Base-by-base conservation (phyloP, 2,113 vertebrate genomes). In the Callopanchax toddi region DNA sequence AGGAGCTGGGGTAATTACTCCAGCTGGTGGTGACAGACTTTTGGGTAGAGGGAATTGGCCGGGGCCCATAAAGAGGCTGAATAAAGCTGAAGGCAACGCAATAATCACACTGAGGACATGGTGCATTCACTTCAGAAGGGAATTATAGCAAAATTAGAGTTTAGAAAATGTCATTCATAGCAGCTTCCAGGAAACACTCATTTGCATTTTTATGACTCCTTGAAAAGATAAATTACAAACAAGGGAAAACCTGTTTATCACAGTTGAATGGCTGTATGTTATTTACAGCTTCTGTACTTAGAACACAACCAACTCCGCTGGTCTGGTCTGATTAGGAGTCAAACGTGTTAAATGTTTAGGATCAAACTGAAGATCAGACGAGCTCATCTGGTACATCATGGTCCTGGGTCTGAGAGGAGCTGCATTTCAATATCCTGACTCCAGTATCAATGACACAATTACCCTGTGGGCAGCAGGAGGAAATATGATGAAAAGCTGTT, bases 1-100 rank as follows among this genome's bases (percentile, higher is more conserved):
- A 84, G 58, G 72, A 71, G 64, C 53, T 54, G 69, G 67, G 70
- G 54, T 90, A 86, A 89, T 87, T 74, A 67, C 72, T 82, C 82
- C 89, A 87, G 78, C 83, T 89, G 86, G 77, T 63, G 73, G 57
- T 74, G 84, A 89, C 85, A 89, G 89, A 87, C 83, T 85, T 79
- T 75, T 71, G 57, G 67, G 71, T 21, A 18, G 29, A 44, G 74
- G 71, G 63, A 50, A 40, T 58, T 83, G 61, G 74, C 73, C 53
- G 18, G 32, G 48, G 45, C 67, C 50, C 71, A 58, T 26, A 43
- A 59, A 56, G 39, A 53, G 43, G 22, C 67, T 29, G 60, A 67
- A 59, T 68, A 18, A 42, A 82, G 76, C 81, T 82, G 55, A 64
- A 78, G 56, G 60, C 66, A 21, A 60, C 11, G 40, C 71, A 76